Percentiles rank a stretch among this genome's conserved stretches.
These are phyloP conservation scores for Cercocebus atys DNA, from an alignment of 2,113 vertebrate genomes.

Conservation along the genomic window DNA sequence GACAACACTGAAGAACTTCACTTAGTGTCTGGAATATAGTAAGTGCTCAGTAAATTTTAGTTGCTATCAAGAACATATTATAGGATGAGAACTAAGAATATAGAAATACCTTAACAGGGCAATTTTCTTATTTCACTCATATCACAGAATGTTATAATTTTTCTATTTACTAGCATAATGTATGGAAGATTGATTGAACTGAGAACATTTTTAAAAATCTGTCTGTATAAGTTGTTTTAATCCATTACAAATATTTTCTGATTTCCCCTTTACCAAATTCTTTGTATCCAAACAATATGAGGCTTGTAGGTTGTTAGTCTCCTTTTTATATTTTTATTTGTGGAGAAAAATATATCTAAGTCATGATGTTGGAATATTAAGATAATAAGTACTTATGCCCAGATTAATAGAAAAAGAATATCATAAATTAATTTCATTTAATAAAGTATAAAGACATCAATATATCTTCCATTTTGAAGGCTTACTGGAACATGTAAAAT, in stretches of 20 bases:
- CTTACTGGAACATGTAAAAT: conserved; percentile 37
- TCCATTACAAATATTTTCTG: neutral
- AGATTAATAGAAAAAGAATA: neutral
- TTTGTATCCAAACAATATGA: neutral
- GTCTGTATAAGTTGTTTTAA: neutral
- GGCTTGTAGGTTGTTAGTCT: neutral
- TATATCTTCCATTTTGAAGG: neutral
- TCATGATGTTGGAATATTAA: conserved; percentile 14
- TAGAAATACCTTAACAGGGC: neutral
- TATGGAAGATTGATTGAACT: neutral
- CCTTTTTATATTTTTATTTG: neutral
- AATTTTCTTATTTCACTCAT: neutral
- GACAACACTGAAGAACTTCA: neutral
- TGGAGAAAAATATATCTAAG: conserved; percentile 8
- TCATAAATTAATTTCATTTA: conserved; percentile 2
- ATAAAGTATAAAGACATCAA: conserved; percentile 25
- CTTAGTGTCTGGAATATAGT: neutral
- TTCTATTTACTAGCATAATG: neutral
- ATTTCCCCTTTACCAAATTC: neutral
- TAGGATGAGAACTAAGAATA: neutral
- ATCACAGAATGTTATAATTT: neutral
- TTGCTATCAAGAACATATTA: neutral
- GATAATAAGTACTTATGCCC: neutral
- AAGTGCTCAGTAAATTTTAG: neutral
- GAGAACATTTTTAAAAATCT: neutral